A percentile compares a stretch with the other conserved stretches of the same genome.
These are phyloP conservation scores for Melikaiella ostensackeni DNA, from an alignment of 2,888 invertebrate species.

Conservation along the genomic window DNA sequence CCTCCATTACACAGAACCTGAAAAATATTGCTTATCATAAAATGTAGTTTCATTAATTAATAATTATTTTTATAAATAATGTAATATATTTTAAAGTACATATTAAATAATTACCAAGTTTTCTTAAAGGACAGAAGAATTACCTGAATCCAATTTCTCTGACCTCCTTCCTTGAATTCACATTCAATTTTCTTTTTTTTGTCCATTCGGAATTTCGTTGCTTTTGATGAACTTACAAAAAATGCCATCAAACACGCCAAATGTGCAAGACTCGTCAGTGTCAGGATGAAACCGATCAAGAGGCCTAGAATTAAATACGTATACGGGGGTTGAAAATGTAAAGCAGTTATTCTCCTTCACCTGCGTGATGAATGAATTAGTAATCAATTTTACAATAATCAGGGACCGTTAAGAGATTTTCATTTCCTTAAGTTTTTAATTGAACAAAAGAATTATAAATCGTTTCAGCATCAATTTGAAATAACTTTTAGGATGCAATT, in stretches of 20 bases:
- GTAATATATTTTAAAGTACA: too few relatives aligned
- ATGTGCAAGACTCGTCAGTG: slow-evolving; percentile 88
- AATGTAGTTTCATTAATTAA: neutral
- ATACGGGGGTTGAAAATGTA: neutral
- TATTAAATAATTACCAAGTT: too few relatives aligned
- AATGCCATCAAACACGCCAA: slow-evolving; percentile 85
- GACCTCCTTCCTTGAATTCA: slow-evolving; percentile 91
- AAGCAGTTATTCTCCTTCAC: neutral
- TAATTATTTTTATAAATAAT: too few relatives aligned
- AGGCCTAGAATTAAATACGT: slow-evolving; percentile 79
- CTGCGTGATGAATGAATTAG: too few relatives aligned
- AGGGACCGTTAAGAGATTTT: too few relatives aligned
- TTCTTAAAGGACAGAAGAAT: neutral
- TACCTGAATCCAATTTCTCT: slow-evolving; percentile 93
- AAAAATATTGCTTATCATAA: slow-evolving; percentile 39
- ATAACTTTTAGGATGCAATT: too few relatives aligned
- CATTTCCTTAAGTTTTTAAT: too few relatives aligned
- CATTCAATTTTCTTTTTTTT: slow-evolving; percentile 85
- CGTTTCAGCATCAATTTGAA: too few relatives aligned
- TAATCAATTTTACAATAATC: too few relatives aligned
- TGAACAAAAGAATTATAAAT: too few relatives aligned
- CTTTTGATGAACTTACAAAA: slow-evolving; percentile 88
- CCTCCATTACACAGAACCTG: slow-evolving; percentile 93
- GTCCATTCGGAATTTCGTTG: slow-evolving; percentile 86
- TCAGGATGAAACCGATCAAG: slow-evolving; percentile 86